Conservation (phyloP, 2,888 invertebrate species). For the Drosophila villosipedis region DNA sequence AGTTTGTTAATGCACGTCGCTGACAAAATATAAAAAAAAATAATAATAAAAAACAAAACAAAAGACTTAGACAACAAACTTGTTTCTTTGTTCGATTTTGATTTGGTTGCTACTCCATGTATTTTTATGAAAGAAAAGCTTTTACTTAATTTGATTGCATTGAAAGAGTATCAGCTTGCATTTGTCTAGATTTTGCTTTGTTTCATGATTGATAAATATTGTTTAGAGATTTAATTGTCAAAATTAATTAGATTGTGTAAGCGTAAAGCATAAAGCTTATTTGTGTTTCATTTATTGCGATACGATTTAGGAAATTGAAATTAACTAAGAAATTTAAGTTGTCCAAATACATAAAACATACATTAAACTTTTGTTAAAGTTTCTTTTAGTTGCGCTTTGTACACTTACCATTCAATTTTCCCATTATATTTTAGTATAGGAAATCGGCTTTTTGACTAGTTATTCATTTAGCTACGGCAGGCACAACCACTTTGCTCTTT, state of each 20-base stretch:
- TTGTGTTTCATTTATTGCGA: background rate
- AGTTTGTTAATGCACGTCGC: constrained; percentile 32
- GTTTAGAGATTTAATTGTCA: background rate
- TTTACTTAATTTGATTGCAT: constrained; percentile 39
- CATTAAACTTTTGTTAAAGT: background rate
- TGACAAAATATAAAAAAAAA: constrained; percentile 57
- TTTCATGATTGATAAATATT: constrained; percentile 14
- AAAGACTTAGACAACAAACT: constrained; percentile 80
- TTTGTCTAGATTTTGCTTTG: constrained; percentile 9
- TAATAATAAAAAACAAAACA: constrained; percentile 67
- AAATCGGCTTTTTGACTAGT: constrained; percentile 4
- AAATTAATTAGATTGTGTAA: background rate
- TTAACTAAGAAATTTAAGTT: background rate
- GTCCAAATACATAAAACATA: background rate
- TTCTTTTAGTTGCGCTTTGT: background rate
- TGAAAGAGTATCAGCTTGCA: constrained; percentile 15
- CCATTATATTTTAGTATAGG: constrained; percentile 6
- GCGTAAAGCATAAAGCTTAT: background rate
- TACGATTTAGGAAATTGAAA: background rate
- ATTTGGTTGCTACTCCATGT: background rate
- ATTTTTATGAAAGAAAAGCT: constrained; percentile 54
- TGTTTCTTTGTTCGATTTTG: constrained; percentile 42
- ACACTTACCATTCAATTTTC: background rate
- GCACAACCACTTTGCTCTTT: constrained; percentile 56
- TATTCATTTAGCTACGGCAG: constrained; percentile 4